Evolutionary conservation across 2,113 vertebrate species (phyloP).

Genomic region (Sander vitreus): DNA sequence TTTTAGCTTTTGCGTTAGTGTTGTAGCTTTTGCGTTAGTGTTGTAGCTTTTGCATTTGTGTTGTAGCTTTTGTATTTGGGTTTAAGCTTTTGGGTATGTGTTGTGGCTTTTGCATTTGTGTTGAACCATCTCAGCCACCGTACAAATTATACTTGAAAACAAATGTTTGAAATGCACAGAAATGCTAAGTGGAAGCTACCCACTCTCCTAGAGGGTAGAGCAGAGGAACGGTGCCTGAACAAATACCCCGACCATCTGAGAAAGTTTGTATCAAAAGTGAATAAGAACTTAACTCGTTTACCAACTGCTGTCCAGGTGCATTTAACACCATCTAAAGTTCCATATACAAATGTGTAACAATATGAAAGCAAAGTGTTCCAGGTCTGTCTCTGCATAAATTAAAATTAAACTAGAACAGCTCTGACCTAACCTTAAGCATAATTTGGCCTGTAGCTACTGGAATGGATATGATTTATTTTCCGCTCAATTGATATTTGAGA

Average conservation of each 20-base stretch:
- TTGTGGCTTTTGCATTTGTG: no score
- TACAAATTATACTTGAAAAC: not conserved
- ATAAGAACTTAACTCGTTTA: not conserved
- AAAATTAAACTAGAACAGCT: not conserved
- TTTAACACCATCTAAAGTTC: not conserved
- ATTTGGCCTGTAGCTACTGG: not conserved
- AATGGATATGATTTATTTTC: not conserved
- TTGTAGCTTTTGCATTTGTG: no score
- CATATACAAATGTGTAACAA: not conserved
- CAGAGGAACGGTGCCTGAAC: not conserved
- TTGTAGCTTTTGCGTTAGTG: no score
- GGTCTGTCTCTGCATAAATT: not conserved
- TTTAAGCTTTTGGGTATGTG: no score
- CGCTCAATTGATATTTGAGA: no score
- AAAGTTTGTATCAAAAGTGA: not conserved
- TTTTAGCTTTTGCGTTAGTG: no score
- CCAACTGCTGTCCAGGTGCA: not conserved
- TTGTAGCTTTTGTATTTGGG: no score
- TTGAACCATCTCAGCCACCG: no score
- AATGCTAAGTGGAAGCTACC: not conserved
- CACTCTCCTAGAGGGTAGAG: not conserved
- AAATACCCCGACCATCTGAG: slow-evolving; percentile 1
- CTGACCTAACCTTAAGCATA: slow-evolving; percentile 3
- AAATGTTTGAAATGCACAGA: not conserved
- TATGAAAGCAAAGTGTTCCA: not conserved